Conservation (phyloP, 2,888 invertebrate genomes). For the Alcis repandata region DNA sequence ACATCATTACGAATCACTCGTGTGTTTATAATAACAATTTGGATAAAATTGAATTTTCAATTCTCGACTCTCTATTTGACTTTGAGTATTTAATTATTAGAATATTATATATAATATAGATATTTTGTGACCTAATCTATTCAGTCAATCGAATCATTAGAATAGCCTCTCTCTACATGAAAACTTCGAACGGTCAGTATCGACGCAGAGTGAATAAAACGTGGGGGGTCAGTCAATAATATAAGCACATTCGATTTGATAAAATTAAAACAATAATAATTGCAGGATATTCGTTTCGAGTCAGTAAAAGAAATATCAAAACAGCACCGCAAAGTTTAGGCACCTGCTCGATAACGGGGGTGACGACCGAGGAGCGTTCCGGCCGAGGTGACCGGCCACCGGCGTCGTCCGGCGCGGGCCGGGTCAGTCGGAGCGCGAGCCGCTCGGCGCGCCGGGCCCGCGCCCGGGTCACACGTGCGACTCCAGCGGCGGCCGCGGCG, state of each 20-base stretch:
- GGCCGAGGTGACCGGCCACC: constrained; percentile 20
- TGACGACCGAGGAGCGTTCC: constrained; percentile 20
- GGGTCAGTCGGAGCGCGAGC: neutral
- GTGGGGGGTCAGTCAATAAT: constrained; percentile 49
- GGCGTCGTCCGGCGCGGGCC: neutral
- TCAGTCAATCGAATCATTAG: constrained; percentile 85
- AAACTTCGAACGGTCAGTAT: constrained; percentile 64
- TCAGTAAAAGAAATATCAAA: constrained; percentile 57
- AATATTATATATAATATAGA: constrained; percentile 61
- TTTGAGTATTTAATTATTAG: constrained; percentile 74
- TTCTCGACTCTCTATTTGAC: constrained; percentile 52
- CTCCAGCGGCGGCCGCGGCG: constrained; percentile 69
- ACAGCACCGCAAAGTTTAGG: constrained; percentile 60
- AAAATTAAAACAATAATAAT: constrained; percentile 42
- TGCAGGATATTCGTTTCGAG: constrained; percentile 55
- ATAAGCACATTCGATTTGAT: constrained; percentile 46
- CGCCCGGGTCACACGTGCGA: constrained; percentile 57
- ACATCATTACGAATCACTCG: constrained; percentile 49
- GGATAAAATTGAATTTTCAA: constrained; percentile 41
- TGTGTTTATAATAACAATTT: constrained; percentile 34
- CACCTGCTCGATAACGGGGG: constrained; percentile 55
- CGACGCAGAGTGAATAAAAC: constrained; percentile 52
- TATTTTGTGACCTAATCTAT: constrained; percentile 82
- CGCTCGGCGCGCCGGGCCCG: constrained; percentile 18
- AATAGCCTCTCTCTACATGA: constrained; percentile 82